These are phyloP conservation scores for Prinia subflava DNA, from an alignment of 2,113 vertebrate species.

Conservation along the genomic window DNA sequence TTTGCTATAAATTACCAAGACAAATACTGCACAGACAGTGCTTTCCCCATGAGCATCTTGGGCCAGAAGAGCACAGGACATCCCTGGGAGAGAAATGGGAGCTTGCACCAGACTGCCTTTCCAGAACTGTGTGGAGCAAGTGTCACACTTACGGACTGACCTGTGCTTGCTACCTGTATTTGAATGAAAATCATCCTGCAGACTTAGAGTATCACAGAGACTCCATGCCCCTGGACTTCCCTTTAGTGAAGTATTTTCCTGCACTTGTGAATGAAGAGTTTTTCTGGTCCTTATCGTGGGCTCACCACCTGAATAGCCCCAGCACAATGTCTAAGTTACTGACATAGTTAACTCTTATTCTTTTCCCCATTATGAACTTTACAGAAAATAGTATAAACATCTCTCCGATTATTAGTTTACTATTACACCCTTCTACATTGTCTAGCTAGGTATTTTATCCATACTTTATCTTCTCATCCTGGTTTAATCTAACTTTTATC, in stretches of 20 bases:
- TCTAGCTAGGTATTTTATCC: background rate
- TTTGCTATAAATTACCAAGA: background rate
- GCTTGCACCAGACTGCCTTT: background rate
- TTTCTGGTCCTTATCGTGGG: background rate
- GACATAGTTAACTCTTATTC: background rate
- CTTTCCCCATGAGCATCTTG: background rate
- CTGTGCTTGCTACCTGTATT: background rate
- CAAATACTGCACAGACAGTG: background rate
- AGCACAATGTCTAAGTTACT: background rate
- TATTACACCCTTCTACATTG: background rate
- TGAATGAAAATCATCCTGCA: background rate
- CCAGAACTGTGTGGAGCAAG: background rate
- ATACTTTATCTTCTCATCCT: background rate
- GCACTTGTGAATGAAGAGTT: background rate
- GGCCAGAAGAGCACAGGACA: background rate
- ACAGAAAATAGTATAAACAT: background rate
- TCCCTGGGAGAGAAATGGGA: background rate
- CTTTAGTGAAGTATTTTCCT: background rate
- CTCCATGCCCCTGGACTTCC: background rate
- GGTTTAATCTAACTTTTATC: background rate
- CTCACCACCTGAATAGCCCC: background rate
- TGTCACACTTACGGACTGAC: background rate
- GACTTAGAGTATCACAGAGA: background rate
- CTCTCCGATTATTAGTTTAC: background rate
- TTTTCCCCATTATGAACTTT: background rate